Conservation (phyloP, 1,140 invertebrate genomes). For the Patella vulgata region DNA sequence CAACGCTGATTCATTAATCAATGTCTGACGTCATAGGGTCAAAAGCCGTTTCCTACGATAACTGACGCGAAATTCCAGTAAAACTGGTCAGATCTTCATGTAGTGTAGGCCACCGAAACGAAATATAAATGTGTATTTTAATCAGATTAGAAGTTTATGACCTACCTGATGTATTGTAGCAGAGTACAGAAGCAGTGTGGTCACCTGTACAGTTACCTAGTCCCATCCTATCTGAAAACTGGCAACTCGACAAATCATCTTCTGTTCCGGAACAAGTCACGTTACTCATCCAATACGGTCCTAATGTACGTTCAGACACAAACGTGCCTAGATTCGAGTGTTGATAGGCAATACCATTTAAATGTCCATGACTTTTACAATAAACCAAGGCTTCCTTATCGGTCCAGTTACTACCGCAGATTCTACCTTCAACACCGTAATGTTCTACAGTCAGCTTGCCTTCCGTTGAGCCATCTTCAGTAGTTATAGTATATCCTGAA, state of each 20-base stretch:
- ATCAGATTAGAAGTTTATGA: too few relatives aligned
- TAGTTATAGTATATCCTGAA: slow-evolving; percentile 35
- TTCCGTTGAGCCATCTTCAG: slow-evolving; percentile 15
- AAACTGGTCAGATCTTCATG: too few relatives aligned
- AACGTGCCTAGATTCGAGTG: slow-evolving; percentile 39
- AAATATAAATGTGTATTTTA: too few relatives aligned
- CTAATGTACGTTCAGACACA: slow-evolving; percentile 24
- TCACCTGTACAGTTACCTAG: slow-evolving; percentile 47
- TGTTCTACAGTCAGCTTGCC: slow-evolving; percentile 48
- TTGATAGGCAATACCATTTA: slow-evolving; percentile 46
- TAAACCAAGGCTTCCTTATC: slow-evolving; percentile 53
- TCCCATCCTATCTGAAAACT: slow-evolving; percentile 30
- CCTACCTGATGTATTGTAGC: slow-evolving; percentile 49
- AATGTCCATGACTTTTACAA: slow-evolving; percentile 38
- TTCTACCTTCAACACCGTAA: slow-evolving; percentile 46
- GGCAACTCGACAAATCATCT: slow-evolving; percentile 36
- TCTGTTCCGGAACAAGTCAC: slow-evolving; percentile 54
- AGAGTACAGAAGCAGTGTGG: slow-evolving; percentile 48
- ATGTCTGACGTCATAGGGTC: too few relatives aligned
- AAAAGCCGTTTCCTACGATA: too few relatives aligned
- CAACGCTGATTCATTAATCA: too few relatives aligned
- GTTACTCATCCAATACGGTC: slow-evolving; percentile 54
- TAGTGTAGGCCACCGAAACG: too few relatives aligned
- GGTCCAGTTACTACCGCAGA: slow-evolving; percentile 52
- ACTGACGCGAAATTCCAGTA: too few relatives aligned